Evolutionary conservation across 92 coral and sea anemone genomes (phyloP), one percentile per base, ranked within the genome.

Genomic region (Palythoa grandis): DNA sequence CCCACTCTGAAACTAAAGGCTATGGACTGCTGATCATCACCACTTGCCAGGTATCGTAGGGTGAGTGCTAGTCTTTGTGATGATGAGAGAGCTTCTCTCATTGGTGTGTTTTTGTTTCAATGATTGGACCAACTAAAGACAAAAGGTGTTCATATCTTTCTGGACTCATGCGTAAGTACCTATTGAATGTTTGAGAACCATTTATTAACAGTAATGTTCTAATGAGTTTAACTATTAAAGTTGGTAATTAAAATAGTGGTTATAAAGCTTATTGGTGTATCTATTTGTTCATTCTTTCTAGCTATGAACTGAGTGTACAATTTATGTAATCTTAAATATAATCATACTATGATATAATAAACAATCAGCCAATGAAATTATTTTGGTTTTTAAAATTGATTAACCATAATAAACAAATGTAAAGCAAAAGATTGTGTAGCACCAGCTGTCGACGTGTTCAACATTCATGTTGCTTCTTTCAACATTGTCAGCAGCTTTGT

Each of bases 101-200:
- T 80, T 63, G 14, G 52, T 39, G 92, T 89, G 60, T 63, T 79
- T 67, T 86, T 54, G 38, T 87, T 87, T 60, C 23, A 82, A 90
- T 90, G 17, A 82, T 58, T 29, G 93, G 91, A 12, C 88, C 93
- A 76, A 87, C 89, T 60, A 86, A 79, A 48, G 92, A 78, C 25
- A 89, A 76, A 5, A 87, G 79, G 83, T 87, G 88, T 75, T 90
- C 91, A 72, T 83, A 88, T 57, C 91, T 66, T 22, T 88, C 89
- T 20, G 91, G 91, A 13, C 87, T 77, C 89, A 91, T 88, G 82
- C 91, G 86, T 86, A 84, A 54, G 82, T 88, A 91, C 87, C 93
- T 91, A 50, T 65, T 65, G 70, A 65, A 65, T 65, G 70, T 65
- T 65, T 65, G 70, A 65, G 70, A 65, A 65, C 23, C 70, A 65